These are phyloP conservation scores for Polydrusus cervinus DNA, from an alignment of 2,888 invertebrate species.

Conservation along the genomic window DNA sequence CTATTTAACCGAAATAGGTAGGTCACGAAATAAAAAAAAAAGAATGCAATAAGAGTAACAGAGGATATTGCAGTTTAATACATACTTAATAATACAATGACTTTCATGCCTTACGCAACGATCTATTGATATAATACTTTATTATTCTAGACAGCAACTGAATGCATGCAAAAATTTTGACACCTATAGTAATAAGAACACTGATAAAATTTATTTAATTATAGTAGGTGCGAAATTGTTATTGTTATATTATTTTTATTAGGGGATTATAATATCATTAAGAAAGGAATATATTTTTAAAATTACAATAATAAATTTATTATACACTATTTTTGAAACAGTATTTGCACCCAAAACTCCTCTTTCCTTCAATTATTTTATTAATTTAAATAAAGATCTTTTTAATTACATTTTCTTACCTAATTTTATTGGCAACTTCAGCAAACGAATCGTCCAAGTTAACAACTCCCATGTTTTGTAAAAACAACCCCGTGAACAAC, in stretches of 20 bases:
- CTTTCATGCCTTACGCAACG: slow-evolving; percentile 7
- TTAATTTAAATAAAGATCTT: too few species aligned
- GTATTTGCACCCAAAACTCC: too few species aligned
- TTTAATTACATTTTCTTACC: slow-evolving; percentile 70
- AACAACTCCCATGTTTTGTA: slow-evolving; percentile 84
- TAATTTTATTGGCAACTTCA: slow-evolving; percentile 80
- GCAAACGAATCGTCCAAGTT: slow-evolving; percentile 78
- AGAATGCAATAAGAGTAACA: neutral
- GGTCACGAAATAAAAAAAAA: slow-evolving; percentile 11
- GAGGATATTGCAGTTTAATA: slow-evolving; percentile 10
- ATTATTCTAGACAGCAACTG: neutral
- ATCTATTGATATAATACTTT: neutral
- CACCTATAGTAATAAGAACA: neutral
- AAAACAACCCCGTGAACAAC: slow-evolving; percentile 85
- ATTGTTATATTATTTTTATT: too few species aligned
- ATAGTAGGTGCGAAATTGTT: too few species aligned
- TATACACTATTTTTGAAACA: too few species aligned
- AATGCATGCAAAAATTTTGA: neutral
- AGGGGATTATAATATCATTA: too few species aligned
- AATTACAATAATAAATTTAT: too few species aligned
- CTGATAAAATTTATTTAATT: too few species aligned
- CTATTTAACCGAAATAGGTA: neutral
- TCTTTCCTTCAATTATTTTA: too few species aligned
- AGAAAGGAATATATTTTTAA: too few species aligned
- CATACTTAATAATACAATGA: slow-evolving; percentile 5